Evolutionary conservation across 2,888 invertebrate genomes (phyloP), one percentile per base, ranked within the genome.

Genomic region (Hymenopus coronatus): DNA sequence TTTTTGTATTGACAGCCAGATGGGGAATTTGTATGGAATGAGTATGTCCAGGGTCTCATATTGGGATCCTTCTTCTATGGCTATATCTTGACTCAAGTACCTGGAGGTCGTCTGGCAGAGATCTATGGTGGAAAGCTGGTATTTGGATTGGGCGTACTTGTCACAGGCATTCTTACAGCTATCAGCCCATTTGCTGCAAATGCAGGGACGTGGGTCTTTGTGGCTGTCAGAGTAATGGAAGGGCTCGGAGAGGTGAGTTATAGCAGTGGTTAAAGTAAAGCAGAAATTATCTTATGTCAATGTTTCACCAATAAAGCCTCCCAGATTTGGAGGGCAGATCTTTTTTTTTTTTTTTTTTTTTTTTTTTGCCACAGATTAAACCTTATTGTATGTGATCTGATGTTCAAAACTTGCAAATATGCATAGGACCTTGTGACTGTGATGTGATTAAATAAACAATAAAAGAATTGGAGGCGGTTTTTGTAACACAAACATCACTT

Each of bases 51-150:
- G 93, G 97, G 97, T 89, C 94, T 97, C 90, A 97, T 97, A 90
- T 93, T 97, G 90, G 97, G 97, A 30, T 96, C 97, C 46, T 97
- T 97, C 93, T 97, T 97, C 93, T 96, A 97, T 92, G 97, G 97
- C 90, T 97, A 97, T 93, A 97, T 97, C 28, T 92, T 97, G 91
- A 97, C 97, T 84, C 97, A 97, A 94, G 95, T 96, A 84, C 97
- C 97, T 82, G 97, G 97, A 82, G 97, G 97, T 1, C 94, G 97
- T 91, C 94, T 98, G 93, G 97, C 98, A 1, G 98, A 98, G 93
- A 94, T 96, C 91, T 95, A 96, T 92, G 98, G 99, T 81, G 98
- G 98, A n/a, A 98, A 98, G 93, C 94, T 96, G 90, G 95, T 98
- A 4, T 98, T 97, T 92, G 98, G 98, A 27, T 92, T 97, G 70